Evolutionary conservation across 2,888 invertebrate genomes (phyloP).

Genomic region (Imbricaverruca yamaguchii): DNA sequence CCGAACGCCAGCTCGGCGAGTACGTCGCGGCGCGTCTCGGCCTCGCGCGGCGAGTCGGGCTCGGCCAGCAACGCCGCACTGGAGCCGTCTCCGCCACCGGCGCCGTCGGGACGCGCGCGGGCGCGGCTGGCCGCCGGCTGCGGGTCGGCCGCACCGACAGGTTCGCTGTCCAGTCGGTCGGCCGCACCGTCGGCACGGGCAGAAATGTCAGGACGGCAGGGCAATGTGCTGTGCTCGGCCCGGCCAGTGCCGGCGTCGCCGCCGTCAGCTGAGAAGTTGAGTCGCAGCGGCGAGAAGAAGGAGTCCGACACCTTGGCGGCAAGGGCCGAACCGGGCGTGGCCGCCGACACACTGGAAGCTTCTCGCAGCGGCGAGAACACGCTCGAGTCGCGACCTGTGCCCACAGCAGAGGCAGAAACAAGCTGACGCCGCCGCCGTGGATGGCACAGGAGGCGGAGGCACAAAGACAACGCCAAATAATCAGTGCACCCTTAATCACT

Average conservation of each 20-base stretch:
- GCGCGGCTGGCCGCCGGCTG: neutral
- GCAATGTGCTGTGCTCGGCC: too few relatives aligned
- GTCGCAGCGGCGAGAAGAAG: neutral
- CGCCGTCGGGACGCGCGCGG: neutral
- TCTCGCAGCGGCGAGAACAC: constrained; percentile 4
- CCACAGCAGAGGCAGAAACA: too few relatives aligned
- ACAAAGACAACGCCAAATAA: too few relatives aligned
- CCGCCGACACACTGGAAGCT: neutral
- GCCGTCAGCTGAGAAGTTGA: neutral
- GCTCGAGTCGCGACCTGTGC: neutral
- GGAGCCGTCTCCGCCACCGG: neutral
- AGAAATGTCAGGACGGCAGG: too few relatives aligned
- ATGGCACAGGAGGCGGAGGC: too few relatives aligned
- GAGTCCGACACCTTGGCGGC: neutral
- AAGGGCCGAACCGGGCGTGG: neutral
- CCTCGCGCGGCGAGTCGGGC: neutral
- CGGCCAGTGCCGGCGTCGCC: too few relatives aligned
- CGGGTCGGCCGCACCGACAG: neutral
- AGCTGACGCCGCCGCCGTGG: too few relatives aligned
- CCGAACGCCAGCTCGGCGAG: constrained; percentile 15
- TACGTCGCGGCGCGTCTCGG: neutral
- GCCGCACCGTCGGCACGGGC: too few relatives aligned
- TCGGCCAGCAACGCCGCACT: neutral
- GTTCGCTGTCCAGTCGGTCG: neutral
- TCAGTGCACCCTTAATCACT: too few relatives aligned